Conservation (phyloP, 2,113 vertebrate species). For the Cryptoleucopteryx plumbea region DNA sequence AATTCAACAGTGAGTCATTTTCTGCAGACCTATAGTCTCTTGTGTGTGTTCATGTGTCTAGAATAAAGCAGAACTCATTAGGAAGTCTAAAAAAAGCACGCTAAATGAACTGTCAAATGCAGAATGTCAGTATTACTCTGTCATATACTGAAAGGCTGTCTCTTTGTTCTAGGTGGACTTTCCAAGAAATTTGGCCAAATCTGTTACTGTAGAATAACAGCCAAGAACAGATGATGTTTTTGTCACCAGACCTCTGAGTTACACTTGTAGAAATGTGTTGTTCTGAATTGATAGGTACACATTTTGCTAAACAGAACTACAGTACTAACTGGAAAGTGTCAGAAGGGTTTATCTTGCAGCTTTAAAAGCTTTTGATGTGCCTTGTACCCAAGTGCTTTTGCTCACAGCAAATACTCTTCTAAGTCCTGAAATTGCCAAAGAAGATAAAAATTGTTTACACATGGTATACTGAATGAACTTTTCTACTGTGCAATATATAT, state of each 20-base stretch:
- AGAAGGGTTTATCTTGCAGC: conserved; percentile 28
- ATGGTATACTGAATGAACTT: conserved; percentile 72
- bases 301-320: neutral
- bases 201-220: conserved; percentile 91
- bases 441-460: conserved; percentile 72
- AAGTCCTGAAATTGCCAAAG: conserved; percentile 64
- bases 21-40: neutral
- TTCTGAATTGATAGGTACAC: neutral
- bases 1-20: neutral
- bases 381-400: conserved; percentile 77
- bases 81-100: neutral
- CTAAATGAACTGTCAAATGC: neutral
- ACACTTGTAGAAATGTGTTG: neutral
- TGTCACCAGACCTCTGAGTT: neutral
- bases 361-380: conserved; percentile 68
- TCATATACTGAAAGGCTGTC: conserved; percentile 6
- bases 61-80: conserved; percentile 12
- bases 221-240: neutral
- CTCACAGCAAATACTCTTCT: conserved; percentile 55
- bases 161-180: conserved; percentile 87
- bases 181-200: conserved; percentile 96
- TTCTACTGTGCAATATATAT: conserved; percentile 87
- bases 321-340: neutral
- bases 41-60: neutral
- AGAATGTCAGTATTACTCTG: neutral